Percentiles rank a stretch among this genome's conserved stretches.
Conservation (phyloP, 2,797 vertebrate genomes). For the Fundulus diaphanus region DNA sequence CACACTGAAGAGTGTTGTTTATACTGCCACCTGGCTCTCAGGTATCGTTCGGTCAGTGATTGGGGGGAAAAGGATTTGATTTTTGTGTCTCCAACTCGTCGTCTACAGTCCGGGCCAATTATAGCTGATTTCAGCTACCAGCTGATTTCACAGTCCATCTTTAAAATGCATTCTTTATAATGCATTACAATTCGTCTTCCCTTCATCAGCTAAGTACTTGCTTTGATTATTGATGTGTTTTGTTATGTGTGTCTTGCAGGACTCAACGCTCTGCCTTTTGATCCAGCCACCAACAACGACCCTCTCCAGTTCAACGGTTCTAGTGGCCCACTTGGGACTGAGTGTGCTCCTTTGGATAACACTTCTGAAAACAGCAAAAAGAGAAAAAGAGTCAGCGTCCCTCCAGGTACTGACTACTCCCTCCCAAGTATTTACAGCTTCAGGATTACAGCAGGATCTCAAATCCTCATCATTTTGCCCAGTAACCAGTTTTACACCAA, state of each 20-base stretch:
- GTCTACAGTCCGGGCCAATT: no score
- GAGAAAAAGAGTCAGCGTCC: conserved; percentile 85
- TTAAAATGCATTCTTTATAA: neutral
- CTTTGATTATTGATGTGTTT: conserved; percentile 18
- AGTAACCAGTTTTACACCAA: conserved; percentile 34
- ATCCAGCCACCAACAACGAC: conserved; percentile 85
- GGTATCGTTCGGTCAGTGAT: no score
- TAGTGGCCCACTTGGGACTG: conserved; percentile 74
- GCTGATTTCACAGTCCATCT: neutral
- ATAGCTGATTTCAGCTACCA: no score
- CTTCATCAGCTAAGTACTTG: neutral
- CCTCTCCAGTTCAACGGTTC: conserved; percentile 85
- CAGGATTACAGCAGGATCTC: conserved; percentile 30
- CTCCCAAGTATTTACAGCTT: conserved; percentile 10
- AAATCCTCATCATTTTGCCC: conserved; percentile 31
- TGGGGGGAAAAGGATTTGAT: no score
- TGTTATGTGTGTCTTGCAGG: conserved; percentile 77
- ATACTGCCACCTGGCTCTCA: no score
- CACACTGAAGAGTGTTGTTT: no score
- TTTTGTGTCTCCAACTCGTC: no score
- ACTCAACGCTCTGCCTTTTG: conserved; percentile 89
- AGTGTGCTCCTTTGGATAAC: conserved; percentile 85
- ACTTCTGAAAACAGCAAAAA: conserved; percentile 86
- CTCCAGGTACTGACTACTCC: conserved; percentile 81
- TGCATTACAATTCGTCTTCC: conserved; percentile 4